These are phyloP conservation scores for Pocillopora damicornis DNA, from an alignment of 64 coral and sea anemone genomes.

Conservation along the genomic window DNA sequence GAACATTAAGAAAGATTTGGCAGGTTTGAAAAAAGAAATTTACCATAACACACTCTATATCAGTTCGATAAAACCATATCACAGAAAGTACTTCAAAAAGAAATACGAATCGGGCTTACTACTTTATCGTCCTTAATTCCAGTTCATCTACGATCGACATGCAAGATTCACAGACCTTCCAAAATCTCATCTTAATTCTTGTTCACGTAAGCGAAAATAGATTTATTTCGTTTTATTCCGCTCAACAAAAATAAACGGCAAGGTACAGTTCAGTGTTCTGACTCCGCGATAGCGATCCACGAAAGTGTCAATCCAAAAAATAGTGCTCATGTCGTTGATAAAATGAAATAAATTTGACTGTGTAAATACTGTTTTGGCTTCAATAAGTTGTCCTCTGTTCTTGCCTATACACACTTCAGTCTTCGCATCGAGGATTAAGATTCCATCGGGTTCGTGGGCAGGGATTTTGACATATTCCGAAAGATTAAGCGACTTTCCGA, in stretches of 20 bases:
- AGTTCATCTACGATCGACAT: neutral
- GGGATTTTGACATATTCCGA: neutral
- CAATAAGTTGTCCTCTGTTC: neutral
- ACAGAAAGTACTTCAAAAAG: constrained; percentile 5
- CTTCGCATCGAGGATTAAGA: neutral
- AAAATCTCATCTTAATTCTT: neutral
- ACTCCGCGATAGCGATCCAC: constrained; percentile 1
- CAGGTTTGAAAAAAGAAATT: constrained; percentile 26
- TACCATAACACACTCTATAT: neutral
- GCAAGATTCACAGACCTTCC: neutral
- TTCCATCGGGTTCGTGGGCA: neutral
- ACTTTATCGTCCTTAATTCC: neutral
- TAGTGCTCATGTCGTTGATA: neutral
- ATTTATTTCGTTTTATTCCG: neutral
- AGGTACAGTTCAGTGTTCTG: neutral
- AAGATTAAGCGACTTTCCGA: neutral
- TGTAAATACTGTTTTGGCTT: constrained; percentile 17
- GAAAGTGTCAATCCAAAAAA: neutral
- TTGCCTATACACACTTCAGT: neutral
- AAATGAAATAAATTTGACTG: constrained; percentile 11
- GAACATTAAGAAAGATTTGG: constrained; percentile 26
- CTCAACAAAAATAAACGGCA: neutral
- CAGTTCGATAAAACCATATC: constrained; percentile 15
- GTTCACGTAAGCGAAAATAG: neutral
- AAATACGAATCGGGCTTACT: neutral